Percentiles rank a stretch among this genome's conserved stretches.
Conservation (phyloP, 2,888 invertebrate species). For the Acrobasis repandana region DNA sequence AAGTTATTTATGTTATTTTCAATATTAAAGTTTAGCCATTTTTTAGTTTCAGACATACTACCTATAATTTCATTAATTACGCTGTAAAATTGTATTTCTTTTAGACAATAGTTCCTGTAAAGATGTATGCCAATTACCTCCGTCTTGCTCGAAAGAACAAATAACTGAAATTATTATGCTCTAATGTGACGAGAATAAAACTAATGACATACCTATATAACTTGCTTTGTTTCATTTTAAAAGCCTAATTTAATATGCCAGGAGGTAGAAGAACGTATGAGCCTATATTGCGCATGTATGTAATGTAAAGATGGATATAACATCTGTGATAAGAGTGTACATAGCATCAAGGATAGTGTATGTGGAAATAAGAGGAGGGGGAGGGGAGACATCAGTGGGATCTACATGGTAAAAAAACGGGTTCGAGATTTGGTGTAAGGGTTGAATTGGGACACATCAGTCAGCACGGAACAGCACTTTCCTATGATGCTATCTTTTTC, state of each 20-base stretch:
- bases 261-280: neutral
- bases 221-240: constrained; percentile 2
- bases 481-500: too few species aligned
- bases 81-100: neutral
- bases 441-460: too few species aligned
- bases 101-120: neutral
- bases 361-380: too few species aligned
- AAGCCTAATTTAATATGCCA: neutral
- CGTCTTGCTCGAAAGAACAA: constrained; percentile 6
- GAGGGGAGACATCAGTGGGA: too few species aligned
- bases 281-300: neutral
- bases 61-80: neutral
- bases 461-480: too few species aligned
- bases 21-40: neutral
- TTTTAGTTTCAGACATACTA: neutral
- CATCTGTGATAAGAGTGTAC: too few species aligned
- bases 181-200: constrained; percentile 3
- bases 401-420: too few species aligned
- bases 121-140: neutral
- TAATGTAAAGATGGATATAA: too few species aligned
- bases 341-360: too few species aligned
- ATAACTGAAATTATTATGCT: constrained; percentile 3
- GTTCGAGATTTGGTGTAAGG: too few species aligned
- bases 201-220: neutral
- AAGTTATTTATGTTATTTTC: neutral